A percentile compares a stretch with the other conserved stretches of the same genome.
phyloP scores from a whole-genome alignment of 2,113 vertebrate species.

The Sylvietta virens region DNA sequence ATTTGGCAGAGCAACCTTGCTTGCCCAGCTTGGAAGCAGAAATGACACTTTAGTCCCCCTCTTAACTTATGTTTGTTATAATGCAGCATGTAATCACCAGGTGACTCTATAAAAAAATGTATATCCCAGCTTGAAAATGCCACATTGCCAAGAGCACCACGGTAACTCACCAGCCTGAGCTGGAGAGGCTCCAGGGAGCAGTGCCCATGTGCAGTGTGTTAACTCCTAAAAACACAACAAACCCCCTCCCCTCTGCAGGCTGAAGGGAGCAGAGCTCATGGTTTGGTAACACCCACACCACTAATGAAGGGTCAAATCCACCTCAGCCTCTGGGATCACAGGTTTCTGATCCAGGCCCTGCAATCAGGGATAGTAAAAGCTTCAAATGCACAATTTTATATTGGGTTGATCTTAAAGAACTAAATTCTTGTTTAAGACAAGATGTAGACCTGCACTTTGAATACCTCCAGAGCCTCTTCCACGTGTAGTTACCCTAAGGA shows the following conservation, averaged over 20 bases:
- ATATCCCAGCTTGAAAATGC: neutral
- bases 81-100: neutral
- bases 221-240: neutral
- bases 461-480: neutral
- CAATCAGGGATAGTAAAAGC: neutral
- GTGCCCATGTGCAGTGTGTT: fast-evolving
- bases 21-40: neutral
- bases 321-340: neutral
- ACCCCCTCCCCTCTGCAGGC: neutral
- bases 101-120: neutral
- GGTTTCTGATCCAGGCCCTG: neutral
- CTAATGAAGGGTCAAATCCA: fast-evolving
- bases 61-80: neutral
- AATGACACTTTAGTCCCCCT: neutral
- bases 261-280: neutral
- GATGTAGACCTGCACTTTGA: neutral
- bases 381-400: neutral
- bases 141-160: neutral
- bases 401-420: fast-evolving
- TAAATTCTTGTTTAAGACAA: neutral
- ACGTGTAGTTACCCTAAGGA: fast-evolving
- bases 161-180: fast-evolving
- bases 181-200: neutral
- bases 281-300: neutral
- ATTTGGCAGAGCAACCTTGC: neutral